A percentile compares a stretch with the other conserved stretches of the same genome.
These are phyloP conservation scores for Oryzias sinensis DNA, from an alignment of 2,797 vertebrate species.

Conservation along the genomic window DNA sequence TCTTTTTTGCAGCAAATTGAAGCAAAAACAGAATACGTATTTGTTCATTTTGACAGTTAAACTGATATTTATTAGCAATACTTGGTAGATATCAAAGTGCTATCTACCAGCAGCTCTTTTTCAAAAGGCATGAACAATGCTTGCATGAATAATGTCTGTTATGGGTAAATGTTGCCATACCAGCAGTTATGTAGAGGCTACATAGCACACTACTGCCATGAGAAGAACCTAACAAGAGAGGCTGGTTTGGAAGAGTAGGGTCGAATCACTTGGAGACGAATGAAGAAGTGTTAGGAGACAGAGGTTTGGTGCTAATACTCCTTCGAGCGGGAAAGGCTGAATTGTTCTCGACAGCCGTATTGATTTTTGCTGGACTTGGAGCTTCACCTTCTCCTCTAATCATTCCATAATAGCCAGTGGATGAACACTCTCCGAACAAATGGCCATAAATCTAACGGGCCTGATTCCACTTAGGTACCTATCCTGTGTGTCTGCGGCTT, in stretches of 20 bases:
- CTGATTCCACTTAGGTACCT: slow-evolving; percentile 86
- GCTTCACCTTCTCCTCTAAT: slow-evolving; percentile 99
- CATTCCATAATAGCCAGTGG: slow-evolving; percentile 99
- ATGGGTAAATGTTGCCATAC: slow-evolving; percentile 37
- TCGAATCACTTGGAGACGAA: slow-evolving; percentile 75
- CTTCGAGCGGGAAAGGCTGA: slow-evolving; percentile 85
- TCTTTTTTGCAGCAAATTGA: no score
- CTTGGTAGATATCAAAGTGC: slow-evolving; percentile 20
- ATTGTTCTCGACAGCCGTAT: slow-evolving; percentile 98
- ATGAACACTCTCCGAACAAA: slow-evolving; percentile 99
- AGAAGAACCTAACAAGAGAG: slow-evolving; percentile 67
- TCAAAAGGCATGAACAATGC: slow-evolving; percentile 19
- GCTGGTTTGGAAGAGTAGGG: slow-evolving; percentile 63
- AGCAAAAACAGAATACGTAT: slow-evolving; percentile 13
- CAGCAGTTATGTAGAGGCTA: slow-evolving; percentile 31
- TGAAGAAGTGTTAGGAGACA: slow-evolving; percentile 84
- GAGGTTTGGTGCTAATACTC: slow-evolving; percentile 86
- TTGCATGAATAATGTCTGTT: slow-evolving; percentile 37
- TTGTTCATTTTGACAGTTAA: slow-evolving; percentile 17
- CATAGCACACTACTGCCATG: slow-evolving; percentile 38
- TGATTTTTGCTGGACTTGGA: slow-evolving; percentile 99
- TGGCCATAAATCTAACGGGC: slow-evolving; percentile 97
- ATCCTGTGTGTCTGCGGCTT: slow-evolving; percentile 80
- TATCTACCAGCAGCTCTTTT: slow-evolving; percentile 21
- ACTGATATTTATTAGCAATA: slow-evolving; percentile 15